Evolutionary conservation across 2,113 vertebrate species (phyloP).

Genomic region (Okapia johnstoni): DNA sequence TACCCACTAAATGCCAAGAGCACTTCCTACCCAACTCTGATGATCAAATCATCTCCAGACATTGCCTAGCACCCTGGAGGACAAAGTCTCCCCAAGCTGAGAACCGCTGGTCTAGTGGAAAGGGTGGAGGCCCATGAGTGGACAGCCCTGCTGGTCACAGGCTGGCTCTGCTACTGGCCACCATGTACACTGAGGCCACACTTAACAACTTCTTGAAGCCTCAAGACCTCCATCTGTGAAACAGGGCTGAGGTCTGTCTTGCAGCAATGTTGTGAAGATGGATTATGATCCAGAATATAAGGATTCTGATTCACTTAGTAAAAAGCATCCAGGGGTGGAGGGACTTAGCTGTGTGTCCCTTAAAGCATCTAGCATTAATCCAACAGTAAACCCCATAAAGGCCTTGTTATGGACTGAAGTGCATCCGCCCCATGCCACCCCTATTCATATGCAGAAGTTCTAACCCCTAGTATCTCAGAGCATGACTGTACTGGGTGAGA

Average conservation of each 20-base stretch:
- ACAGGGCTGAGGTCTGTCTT: background rate
- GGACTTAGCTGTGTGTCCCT: background rate
- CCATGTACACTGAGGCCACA: too few species aligned
- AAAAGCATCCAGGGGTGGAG: background rate
- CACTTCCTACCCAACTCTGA: background rate
- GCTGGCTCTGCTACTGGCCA: background rate
- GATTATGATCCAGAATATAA: background rate
- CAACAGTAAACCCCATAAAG: background rate
- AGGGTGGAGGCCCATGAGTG: accelerated
- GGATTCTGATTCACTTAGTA: background rate
- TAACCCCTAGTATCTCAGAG: background rate
- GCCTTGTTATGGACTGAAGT: background rate
- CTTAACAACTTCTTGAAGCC: background rate
- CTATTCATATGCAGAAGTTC: background rate
- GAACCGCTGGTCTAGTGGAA: background rate
- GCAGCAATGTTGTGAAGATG: background rate
- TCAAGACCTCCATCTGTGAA: background rate
- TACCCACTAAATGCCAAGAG: background rate
- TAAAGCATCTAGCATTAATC: background rate
- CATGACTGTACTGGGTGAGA: background rate
- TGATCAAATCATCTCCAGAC: background rate
- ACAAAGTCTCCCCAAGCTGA: background rate
- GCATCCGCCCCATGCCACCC: accelerated
- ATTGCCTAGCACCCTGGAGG: background rate
- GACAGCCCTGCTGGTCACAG: background rate